Percentiles rank a stretch among this genome's conserved stretches.
Conservation (phyloP, 1,140 invertebrate species). For the Armadillidium nasatum region DNA sequence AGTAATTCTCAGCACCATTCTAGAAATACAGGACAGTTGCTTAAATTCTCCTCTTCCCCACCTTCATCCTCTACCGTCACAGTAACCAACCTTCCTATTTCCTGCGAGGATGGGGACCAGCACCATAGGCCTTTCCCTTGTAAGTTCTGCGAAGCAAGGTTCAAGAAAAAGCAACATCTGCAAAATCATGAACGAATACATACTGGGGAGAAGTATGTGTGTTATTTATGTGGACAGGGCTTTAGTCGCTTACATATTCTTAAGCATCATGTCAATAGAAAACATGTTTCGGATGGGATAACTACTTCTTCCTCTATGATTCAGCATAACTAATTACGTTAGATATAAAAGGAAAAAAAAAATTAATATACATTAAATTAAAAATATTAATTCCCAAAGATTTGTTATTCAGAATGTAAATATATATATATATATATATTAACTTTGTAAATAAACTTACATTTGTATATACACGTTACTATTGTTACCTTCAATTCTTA, state of each 20-base stretch:
- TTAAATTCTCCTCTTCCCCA: not conserved
- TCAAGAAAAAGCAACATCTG: slow-evolving; percentile 64
- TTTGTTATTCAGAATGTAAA: too few relatives aligned
- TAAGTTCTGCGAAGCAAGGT: slow-evolving; percentile 58
- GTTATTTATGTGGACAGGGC: slow-evolving; percentile 40
- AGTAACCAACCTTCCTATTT: not conserved
- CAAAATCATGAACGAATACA: slow-evolving; percentile 65
- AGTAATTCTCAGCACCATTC: too few relatives aligned
- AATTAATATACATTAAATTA: too few relatives aligned
- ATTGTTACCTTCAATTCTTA: too few relatives aligned
- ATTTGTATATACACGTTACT: too few relatives aligned
- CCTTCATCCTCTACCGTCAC: slow-evolving; percentile 1
- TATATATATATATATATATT: too few relatives aligned
- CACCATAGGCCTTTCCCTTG: slow-evolving; percentile 63
- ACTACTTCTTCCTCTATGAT: not conserved
- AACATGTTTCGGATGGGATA: slow-evolving; percentile 19
- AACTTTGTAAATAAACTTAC: too few relatives aligned
- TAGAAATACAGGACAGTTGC: not conserved
- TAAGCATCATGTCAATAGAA: slow-evolving; percentile 41
- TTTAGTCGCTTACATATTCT: slow-evolving; percentile 44
- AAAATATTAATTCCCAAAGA: too few relatives aligned
- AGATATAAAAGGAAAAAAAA: too few relatives aligned
- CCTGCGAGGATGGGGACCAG: slow-evolving; percentile 54
- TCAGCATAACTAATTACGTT: not conserved
- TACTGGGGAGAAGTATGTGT: slow-evolving; percentile 57